These are phyloP conservation scores for Phrynosoma blainvillii DNA, from an alignment of 2,113 vertebrate genomes.

Conservation along the genomic window DNA sequence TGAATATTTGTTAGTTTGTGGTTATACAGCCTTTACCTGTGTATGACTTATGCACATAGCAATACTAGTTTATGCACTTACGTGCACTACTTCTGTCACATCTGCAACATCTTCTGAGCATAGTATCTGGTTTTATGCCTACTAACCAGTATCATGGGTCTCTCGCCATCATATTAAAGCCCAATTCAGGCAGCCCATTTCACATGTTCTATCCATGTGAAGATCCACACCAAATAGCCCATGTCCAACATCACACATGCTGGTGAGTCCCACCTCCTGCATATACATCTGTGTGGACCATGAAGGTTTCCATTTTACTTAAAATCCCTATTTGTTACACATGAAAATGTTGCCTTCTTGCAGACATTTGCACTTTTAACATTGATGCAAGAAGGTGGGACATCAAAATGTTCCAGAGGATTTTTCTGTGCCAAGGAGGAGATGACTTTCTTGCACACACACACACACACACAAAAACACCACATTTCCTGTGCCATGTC, in stretches of 20 bases:
- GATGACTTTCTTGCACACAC: background rate
- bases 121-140: background rate
- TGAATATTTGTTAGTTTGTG: background rate
- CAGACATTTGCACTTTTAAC: background rate
- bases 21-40: too few relatives aligned
- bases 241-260: background rate
- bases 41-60: too few relatives aligned
- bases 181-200: background rate
- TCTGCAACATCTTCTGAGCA: background rate
- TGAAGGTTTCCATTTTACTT: background rate
- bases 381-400: background rate
- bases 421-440: background rate
- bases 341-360: background rate
- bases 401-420: background rate
- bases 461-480: too few relatives aligned
- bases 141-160: background rate
- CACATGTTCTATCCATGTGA: too few relatives aligned
- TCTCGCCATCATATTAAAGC: background rate
- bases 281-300: background rate
- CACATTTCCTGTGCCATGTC: too few relatives aligned
- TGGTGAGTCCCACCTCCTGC: background rate
- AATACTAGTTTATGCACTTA: background rate
- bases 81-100: background rate
- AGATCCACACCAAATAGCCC: background rate
- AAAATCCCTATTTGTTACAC: background rate